Base-by-base conservation (phyloP, 2,797 vertebrate species). In the Tenualosa ilisha region DNA sequence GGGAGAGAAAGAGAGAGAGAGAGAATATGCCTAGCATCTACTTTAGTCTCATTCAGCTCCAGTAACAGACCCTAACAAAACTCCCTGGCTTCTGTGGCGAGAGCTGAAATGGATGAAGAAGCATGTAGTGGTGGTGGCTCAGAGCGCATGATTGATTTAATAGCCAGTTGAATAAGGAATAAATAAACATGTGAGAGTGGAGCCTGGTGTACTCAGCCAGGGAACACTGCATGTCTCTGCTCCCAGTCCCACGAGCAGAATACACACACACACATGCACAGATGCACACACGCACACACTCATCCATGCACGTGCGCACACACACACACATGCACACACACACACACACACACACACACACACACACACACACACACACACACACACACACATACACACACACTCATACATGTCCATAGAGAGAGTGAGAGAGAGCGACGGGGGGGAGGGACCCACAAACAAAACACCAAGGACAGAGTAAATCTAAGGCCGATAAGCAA, bases 101-200 rank as follows among this genome's bases (percentile, higher is more conserved):
- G 87, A 87, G 83, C 85, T 49, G 6, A 88, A 90, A 89, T 86
- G 22, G 86, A 88, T 86, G 87, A 88, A 88, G 86, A 89, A 81
- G 84, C 82, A 84, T 46, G 63, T 26, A 63, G 83, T 85, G 85
- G 83, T 86, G 83, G 88, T 86, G 86, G 83, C 85, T 90, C 85
- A 88, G 87, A 91, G 90, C 89, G 87, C 84, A 84, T 92, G 91
- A 94, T 89, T 91, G 88, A 91, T 90, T 91, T 90, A 88, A 89
- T 89, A 89, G 90, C 90, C 87, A 86, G 88, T 89, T 89, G 87
- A 91, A 83, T 43, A 86, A 85, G 88, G 91, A 89, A 61, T 91
- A 85, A 90, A 94, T 92, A 90, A 93, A 90, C 89, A 91, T 90
- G 91, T 91, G 89, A 90, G 85, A 82, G 31, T 86, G 15, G 24